phyloP scores from a whole-genome alignment of 2,113 vertebrate species.

The Xiphophorus hellerii region DNA sequence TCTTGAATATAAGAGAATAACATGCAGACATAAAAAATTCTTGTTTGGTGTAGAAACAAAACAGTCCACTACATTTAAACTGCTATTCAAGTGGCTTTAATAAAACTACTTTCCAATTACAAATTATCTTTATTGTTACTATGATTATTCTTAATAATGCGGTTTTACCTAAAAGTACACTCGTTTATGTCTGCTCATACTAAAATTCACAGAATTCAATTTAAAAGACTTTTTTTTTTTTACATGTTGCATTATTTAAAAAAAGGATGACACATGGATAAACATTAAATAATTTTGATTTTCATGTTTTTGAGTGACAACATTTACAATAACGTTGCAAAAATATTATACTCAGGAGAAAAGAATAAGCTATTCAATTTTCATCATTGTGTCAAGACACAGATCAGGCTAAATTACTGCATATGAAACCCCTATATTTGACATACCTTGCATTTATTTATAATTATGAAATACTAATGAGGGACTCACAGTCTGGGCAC shows the following conservation, averaged over 20 bases:
- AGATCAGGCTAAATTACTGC: background rate
- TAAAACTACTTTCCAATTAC: no score
- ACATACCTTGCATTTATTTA: background rate
- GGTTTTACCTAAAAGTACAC: background rate
- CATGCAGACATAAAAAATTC: background rate
- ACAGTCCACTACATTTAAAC: no score
- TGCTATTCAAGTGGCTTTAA: no score
- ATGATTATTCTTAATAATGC: background rate
- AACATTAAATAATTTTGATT: background rate
- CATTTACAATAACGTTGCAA: background rate
- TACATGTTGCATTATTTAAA: no score
- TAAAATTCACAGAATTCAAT: no score
- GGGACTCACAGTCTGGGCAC: background rate
- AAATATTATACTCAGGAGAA: background rate
- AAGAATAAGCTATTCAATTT: background rate
- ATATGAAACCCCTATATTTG: background rate
- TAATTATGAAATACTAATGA: conserved; percentile 22
- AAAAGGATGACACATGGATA: background rate
- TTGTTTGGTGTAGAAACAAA: background rate
- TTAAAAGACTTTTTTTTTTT: background rate
- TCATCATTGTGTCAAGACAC: background rate
- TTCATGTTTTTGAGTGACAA: background rate
- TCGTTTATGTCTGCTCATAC: no score
- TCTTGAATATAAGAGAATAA: background rate
- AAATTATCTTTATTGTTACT: background rate